Conservation (phyloP, 2,888 invertebrate genomes). For the Eustalomyia histrio region DNA sequence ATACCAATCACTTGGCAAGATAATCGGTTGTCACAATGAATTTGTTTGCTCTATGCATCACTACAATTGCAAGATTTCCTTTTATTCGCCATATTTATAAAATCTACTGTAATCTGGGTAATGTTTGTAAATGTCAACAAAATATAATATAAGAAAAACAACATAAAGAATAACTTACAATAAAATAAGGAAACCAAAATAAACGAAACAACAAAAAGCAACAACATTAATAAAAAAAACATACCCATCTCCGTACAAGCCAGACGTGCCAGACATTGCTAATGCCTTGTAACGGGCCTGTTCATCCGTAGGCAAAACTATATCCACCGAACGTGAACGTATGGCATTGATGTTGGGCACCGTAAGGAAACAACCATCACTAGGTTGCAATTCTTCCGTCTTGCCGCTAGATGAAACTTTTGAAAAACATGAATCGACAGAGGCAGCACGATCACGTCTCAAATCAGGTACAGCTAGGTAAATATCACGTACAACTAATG, state of each 20-base stretch:
- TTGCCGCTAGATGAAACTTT: slow-evolving; percentile 86
- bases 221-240: slow-evolving; percentile 42
- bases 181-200: not conserved
- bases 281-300: slow-evolving; percentile 93
- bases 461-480: slow-evolving; percentile 90
- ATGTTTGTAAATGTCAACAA: not conserved
- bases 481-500: slow-evolving; percentile 84
- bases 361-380: slow-evolving; percentile 82
- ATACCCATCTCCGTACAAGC: slow-evolving; percentile 74
- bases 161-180: slow-evolving; percentile 17
- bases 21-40: too few relatives aligned
- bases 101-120: too few relatives aligned
- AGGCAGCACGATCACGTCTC: slow-evolving; percentile 91
- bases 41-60: too few relatives aligned
- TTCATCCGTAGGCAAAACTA: slow-evolving; percentile 91
- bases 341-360: slow-evolving; percentile 87
- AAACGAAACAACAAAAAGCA: slow-evolving; percentile 3
- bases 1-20: too few relatives aligned
- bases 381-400: slow-evolving; percentile 84
- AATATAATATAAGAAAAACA: slow-evolving; percentile 15
- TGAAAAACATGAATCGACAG: slow-evolving; percentile 92
- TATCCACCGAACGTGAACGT: slow-evolving; percentile 91
- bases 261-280: slow-evolving; percentile 82
- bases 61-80: too few relatives aligned
- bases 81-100: too few relatives aligned